Conservation (phyloP, 2,888 invertebrate genomes). For the Nomada ruficornis region DNA sequence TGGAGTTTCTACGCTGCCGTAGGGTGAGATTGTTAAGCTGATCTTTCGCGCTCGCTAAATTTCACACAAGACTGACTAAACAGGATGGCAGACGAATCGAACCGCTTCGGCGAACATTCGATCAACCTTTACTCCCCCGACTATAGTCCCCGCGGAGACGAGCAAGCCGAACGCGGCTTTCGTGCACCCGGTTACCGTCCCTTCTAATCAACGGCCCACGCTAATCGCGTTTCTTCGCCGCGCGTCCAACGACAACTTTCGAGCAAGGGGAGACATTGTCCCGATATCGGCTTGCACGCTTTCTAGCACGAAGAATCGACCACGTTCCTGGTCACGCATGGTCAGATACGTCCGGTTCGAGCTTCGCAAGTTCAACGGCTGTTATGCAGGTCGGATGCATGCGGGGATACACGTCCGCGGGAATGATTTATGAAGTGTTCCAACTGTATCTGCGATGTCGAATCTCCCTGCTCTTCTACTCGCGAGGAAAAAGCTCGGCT, state of each 20-base stretch:
- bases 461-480: slow-evolving; percentile 39
- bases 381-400: slow-evolving; percentile 70
- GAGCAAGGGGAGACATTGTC: slow-evolving; percentile 43
- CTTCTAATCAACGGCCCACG: background rate
- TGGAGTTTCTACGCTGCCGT: too few relatives aligned
- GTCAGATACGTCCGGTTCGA: slow-evolving; percentile 69
- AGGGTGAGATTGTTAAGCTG: too few relatives aligned
- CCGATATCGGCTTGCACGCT: slow-evolving; percentile 38
- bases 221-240: slow-evolving; percentile 29
- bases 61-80: too few relatives aligned
- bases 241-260: slow-evolving; percentile 10
- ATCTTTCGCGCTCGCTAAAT: too few relatives aligned
- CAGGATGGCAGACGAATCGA: too few relatives aligned
- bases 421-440: slow-evolving; percentile 65
- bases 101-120: too few relatives aligned
- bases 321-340: slow-evolving; percentile 71
- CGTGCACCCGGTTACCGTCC: background rate
- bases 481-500: slow-evolving; percentile 14
- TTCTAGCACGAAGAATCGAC: slow-evolving; percentile 61
- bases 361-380: slow-evolving; percentile 70
- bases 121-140: too few relatives aligned
- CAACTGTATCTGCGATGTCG: slow-evolving; percentile 55
- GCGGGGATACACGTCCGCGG: slow-evolving; percentile 50
- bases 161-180: too few relatives aligned
- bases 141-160: too few relatives aligned